Evolutionary conservation across 2,113 vertebrate genomes (phyloP).

Genomic region (Acanthochromis polyacanthus): DNA sequence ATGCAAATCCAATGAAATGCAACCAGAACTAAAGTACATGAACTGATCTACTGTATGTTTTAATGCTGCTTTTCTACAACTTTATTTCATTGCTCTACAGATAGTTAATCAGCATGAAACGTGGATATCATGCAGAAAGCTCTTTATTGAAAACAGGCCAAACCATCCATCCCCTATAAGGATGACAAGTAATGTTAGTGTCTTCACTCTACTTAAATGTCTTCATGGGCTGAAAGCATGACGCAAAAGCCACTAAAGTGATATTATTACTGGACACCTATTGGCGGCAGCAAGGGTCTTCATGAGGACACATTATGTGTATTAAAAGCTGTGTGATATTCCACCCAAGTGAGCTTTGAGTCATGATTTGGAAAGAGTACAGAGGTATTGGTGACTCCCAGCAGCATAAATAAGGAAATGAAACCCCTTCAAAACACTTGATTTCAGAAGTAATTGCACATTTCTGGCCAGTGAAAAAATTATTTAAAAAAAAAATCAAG

Average conservation of each 20-base stretch:
- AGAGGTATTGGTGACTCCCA: neutral
- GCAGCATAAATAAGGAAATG: slow-evolving; percentile 14
- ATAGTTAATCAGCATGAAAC: slow-evolving; percentile 21
- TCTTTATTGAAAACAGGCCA: slow-evolving; percentile 14
- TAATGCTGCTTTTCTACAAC: slow-evolving; percentile 9
- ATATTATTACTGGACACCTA: slow-evolving; percentile 3
- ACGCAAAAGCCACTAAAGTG: slow-evolving; percentile 20
- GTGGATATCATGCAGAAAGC: slow-evolving; percentile 14
- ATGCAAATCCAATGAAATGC: slow-evolving; percentile 2
- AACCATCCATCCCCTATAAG: slow-evolving; percentile 9
- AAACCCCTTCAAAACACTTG: slow-evolving; percentile 18
- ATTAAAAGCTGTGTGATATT: slow-evolving; percentile 20
- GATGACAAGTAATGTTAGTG: slow-evolving; percentile 35
- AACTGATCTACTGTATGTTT: neutral
- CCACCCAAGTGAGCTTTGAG: slow-evolving; percentile 1
- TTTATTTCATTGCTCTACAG: slow-evolving; percentile 16
- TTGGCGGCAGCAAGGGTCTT: neutral
- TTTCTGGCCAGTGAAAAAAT: slow-evolving; percentile 3
- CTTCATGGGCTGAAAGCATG: slow-evolving; percentile 37
- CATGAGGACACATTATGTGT: slow-evolving; percentile 8
- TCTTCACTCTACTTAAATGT: slow-evolving; percentile 29
- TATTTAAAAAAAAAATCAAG: slow-evolving; percentile 2
- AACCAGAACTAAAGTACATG: neutral
- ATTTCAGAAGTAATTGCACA: slow-evolving; percentile 34
- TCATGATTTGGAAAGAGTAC: neutral